These are phyloP conservation scores for Synergus japonicus DNA, from an alignment of 2,888 invertebrate genomes.

Conservation along the genomic window DNA sequence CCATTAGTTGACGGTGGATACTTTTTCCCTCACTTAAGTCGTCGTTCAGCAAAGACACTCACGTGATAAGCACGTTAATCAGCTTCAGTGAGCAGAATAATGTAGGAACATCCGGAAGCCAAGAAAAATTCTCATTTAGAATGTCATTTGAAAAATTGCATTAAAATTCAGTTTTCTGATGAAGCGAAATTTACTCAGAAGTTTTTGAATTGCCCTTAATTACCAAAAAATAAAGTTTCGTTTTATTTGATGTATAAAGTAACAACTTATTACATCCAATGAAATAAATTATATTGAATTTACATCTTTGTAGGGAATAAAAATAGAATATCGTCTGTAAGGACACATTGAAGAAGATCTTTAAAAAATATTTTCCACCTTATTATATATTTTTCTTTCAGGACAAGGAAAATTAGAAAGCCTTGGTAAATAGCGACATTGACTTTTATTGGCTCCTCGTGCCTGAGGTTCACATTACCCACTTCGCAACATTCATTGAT, in stretches of 20 bases:
- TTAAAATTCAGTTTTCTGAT: neutral
- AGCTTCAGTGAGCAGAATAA: constrained; percentile 6
- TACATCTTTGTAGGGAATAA: too few species aligned
- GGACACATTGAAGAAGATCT: too few species aligned
- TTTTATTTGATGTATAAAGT: too few species aligned
- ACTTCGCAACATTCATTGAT: constrained; percentile 24
- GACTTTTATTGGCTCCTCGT: constrained; percentile 34
- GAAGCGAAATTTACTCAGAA: neutral
- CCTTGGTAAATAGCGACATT: constrained; percentile 36
- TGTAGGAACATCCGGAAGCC: neutral
- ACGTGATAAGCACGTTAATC: constrained; percentile 13
- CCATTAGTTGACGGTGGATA: constrained; percentile 6
- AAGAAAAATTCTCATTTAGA: neutral
- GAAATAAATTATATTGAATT: too few species aligned
- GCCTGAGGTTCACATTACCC: constrained; percentile 26
- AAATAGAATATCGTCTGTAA: too few species aligned
- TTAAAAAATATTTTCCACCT: too few species aligned
- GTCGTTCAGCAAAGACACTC: constrained; percentile 2
- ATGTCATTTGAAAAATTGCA: neutral
- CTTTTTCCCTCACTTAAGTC: constrained; percentile 3
- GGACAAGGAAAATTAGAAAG: constrained; percentile 29
- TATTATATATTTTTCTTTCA: constrained; percentile 10
- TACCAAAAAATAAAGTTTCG: too few species aligned
- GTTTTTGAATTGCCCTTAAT: neutral
- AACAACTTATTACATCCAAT: neutral